Percentiles rank a stretch among this genome's conserved stretches.
Conservation (phyloP, 2,888 invertebrate species). For the Ennomos erosarius region DNA sequence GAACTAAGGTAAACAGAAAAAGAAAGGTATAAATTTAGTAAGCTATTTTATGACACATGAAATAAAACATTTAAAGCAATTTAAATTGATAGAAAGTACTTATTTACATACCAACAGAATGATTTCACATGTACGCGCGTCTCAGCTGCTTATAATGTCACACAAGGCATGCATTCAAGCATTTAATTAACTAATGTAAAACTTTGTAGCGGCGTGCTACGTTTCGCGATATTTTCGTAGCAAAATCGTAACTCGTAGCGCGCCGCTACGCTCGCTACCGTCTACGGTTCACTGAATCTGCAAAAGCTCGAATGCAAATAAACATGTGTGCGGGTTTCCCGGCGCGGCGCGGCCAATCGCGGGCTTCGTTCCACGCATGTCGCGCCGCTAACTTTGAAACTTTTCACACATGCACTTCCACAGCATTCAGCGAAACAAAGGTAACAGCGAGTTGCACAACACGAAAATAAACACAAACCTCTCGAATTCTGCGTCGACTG, state of each 20-base stretch:
- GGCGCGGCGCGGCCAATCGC: slow-evolving; percentile 70
- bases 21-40: too few relatives aligned
- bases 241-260: slow-evolving; percentile 61
- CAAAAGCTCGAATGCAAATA: slow-evolving; percentile 81
- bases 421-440: slow-evolving; percentile 53
- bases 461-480: slow-evolving; percentile 69
- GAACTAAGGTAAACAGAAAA: too few relatives aligned
- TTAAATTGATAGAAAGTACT: not conserved
- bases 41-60: too few relatives aligned
- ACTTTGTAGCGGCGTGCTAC: slow-evolving; percentile 25
- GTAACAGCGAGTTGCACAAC: slow-evolving; percentile 43
- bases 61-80: too few relatives aligned
- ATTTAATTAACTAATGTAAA: not conserved
- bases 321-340: slow-evolving; percentile 75
- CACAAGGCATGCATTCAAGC: not conserved
- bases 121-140: not conserved
- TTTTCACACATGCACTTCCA: slow-evolving; percentile 72
- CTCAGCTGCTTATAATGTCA: not conserved
- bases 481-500: slow-evolving; percentile 84
- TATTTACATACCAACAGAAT: slow-evolving; percentile 13
- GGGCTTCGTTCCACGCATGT: slow-evolving; percentile 74
- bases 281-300: slow-evolving; percentile 83
- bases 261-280: slow-evolving; percentile 69
- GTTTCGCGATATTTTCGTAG: slow-evolving; percentile 45
- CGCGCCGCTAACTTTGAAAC: slow-evolving; percentile 78